These are phyloP conservation scores for Oligia latruncula DNA, from an alignment of 2,888 invertebrate species.

Conservation along the genomic window DNA sequence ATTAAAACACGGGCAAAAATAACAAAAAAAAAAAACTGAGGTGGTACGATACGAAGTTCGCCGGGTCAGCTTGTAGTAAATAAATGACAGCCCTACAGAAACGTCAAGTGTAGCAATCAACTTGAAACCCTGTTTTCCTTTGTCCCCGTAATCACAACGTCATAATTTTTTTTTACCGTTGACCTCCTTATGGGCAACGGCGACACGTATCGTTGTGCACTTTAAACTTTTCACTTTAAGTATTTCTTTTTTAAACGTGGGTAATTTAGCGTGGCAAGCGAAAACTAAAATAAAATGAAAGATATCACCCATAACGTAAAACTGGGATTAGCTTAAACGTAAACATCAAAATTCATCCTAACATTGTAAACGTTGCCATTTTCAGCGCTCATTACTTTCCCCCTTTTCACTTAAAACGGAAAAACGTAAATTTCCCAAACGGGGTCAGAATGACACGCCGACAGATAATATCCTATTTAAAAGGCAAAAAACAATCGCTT, in stretches of 20 bases:
- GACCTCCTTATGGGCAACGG: no score
- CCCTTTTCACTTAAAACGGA: slow-evolving; percentile 2
- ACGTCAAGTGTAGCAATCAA: not conserved
- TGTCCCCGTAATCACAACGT: no score
- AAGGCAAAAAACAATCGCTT: slow-evolving; percentile 59
- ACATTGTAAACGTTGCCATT: slow-evolving; percentile 14
- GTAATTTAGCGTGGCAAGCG: no score
- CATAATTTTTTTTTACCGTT: no score
- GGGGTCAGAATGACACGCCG: slow-evolving; percentile 32
- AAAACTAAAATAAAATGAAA: no score
- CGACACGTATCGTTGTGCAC: no score
- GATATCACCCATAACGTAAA: not conserved
- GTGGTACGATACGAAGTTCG: no score
- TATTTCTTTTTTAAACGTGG: no score
- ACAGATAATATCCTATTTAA: slow-evolving; percentile 60
- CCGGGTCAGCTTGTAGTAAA: not conserved
- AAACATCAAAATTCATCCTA: slow-evolving; percentile 5
- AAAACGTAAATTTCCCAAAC: slow-evolving; percentile 43
- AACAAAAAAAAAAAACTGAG: no score
- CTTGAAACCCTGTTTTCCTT: not conserved
- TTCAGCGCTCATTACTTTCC: slow-evolving; percentile 4
- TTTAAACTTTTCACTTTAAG: no score
- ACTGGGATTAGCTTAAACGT: not conserved
- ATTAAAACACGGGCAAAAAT: no score
- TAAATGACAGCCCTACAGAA: not conserved